Evolutionary conservation across 2,113 vertebrate species (phyloP).

Genomic region (Sylvicapra grimmia): DNA sequence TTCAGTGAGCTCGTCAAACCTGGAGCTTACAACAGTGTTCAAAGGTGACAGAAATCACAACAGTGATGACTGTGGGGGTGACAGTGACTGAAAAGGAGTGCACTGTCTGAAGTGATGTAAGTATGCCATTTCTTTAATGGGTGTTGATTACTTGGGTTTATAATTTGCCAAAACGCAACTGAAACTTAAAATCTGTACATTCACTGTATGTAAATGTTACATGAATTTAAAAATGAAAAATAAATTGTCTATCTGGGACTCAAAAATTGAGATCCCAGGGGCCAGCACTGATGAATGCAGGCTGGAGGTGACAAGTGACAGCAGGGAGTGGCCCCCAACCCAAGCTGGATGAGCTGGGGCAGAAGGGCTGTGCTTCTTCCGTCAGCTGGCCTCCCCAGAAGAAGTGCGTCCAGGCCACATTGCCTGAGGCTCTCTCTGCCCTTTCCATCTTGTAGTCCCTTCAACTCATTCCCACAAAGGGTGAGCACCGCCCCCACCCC

Average conservation of each 20-base stretch:
- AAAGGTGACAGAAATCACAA: not conserved
- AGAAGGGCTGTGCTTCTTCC: conserved; percentile 31
- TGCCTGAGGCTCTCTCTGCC: conserved; percentile 48
- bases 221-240: not conserved
- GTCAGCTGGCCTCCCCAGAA: conserved; percentile 37
- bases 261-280: not conserved
- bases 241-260: not conserved
- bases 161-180: not conserved
- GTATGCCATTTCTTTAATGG: not conserved
- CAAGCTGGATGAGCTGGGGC: not conserved
- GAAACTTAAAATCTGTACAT: not conserved
- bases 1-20: not conserved
- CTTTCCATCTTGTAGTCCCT: conserved; percentile 43
- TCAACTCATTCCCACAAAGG: conserved; percentile 38
- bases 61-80: not conserved
- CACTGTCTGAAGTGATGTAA: not conserved
- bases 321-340: not conserved
- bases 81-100: not conserved
- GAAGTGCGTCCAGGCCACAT: not conserved
- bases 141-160: not conserved
- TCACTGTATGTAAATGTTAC: not conserved
- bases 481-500: not conserved
- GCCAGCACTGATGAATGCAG: not conserved
- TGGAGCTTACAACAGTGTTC: not conserved
- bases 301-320: not conserved